Evolutionary conservation across 1,140 invertebrate genomes (phyloP).

Genomic region (Dinothrombium tinctorium): DNA sequence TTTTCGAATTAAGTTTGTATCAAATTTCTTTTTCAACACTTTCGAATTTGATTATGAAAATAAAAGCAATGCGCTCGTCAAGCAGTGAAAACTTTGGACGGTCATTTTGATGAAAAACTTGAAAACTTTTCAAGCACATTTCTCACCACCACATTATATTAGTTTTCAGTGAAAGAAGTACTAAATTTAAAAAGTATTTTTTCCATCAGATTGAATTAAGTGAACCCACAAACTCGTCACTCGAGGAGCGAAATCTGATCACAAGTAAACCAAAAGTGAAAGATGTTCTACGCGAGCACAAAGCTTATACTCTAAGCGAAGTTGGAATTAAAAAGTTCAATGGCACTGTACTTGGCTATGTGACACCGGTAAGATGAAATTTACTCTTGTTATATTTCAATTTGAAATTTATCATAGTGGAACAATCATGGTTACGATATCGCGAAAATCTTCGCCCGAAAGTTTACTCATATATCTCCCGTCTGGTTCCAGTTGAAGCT

Average conservation of each 20-base stretch:
- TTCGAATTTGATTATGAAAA: no score
- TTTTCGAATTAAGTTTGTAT: no score
- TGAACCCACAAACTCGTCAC: neutral
- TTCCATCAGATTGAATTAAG: neutral
- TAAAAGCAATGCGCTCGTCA: no score
- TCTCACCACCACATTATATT: no score
- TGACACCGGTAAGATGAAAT: conserved; percentile 54
- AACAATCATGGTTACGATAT: conserved; percentile 81
- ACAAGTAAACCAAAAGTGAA: conserved; percentile 32
- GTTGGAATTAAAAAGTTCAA: conserved; percentile 9
- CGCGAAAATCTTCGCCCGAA: conserved; percentile 62
- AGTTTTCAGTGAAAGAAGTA: no score
- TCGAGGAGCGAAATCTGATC: conserved; percentile 25
- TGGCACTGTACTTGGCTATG: conserved; percentile 52
- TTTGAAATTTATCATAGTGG: conserved; percentile 41
- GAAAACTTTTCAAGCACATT: no score
- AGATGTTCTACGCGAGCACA: conserved; percentile 49
- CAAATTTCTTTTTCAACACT: no score
- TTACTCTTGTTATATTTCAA: conserved; percentile 2
- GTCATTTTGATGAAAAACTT: no score
- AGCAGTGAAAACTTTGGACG: no score
- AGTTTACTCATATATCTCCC: conserved; percentile 72
- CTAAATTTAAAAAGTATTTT: no score
- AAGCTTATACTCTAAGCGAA: conserved; percentile 29
- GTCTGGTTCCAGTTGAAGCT: conserved; percentile 70